phyloP scores from a whole-genome alignment of 2,797 vertebrate species.

The Coracias cyanogaster region DNA sequence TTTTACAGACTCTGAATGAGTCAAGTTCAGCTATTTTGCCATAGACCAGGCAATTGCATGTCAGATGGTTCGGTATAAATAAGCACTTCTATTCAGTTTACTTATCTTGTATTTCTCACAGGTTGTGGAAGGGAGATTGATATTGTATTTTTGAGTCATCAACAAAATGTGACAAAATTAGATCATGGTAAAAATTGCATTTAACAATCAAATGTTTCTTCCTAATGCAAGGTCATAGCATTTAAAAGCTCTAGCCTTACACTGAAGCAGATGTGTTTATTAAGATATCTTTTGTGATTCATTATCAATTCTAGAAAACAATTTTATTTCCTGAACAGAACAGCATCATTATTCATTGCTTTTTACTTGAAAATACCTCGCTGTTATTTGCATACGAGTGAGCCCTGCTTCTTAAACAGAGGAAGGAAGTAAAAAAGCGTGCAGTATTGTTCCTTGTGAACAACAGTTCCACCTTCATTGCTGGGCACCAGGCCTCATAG shows the following conservation, averaged over 20 bases:
- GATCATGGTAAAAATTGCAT: background rate
- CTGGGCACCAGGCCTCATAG: background rate
- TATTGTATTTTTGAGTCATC: background rate
- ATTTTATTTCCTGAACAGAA: background rate
- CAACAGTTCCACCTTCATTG: background rate
- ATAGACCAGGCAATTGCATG: background rate
- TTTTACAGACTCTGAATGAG: background rate
- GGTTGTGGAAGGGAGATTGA: background rate
- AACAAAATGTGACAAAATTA: background rate
- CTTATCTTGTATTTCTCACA: background rate
- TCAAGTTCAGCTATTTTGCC: background rate
- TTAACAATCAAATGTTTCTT: background rate
- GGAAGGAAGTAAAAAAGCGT: background rate
- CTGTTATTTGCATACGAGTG: background rate
- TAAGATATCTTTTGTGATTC: background rate
- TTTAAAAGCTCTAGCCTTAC: background rate
- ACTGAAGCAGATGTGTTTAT: background rate
- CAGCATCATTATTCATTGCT: background rate
- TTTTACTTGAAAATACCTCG: background rate
- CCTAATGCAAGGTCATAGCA: background rate
- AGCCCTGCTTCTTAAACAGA: background rate
- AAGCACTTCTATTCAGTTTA: background rate
- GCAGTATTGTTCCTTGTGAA: background rate
- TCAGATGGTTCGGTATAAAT: background rate
- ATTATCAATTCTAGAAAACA: background rate